Conservation (phyloP, 2,797 vertebrate species). For the Anabacerthia variegaticeps region DNA sequence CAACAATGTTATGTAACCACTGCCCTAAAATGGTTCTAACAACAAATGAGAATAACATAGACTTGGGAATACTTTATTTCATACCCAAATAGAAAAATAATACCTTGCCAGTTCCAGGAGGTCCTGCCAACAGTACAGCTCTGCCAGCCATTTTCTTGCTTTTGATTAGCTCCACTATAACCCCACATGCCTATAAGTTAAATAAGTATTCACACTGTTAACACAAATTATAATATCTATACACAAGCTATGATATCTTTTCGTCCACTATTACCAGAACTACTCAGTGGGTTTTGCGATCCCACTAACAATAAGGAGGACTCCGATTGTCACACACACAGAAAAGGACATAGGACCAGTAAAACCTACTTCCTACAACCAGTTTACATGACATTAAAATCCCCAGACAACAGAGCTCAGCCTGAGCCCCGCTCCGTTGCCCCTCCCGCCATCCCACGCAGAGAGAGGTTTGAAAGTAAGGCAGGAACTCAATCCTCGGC, state of each 20-base stretch:
- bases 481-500: neutral
- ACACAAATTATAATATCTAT: neutral
- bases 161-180: slow-evolving; percentile 96
- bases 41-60: neutral
- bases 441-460: neutral
- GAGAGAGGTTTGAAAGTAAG: neutral
- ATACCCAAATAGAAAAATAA: neutral
- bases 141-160: slow-evolving; percentile 98
- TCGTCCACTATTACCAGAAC: neutral
- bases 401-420: neutral
- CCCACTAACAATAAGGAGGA: neutral
- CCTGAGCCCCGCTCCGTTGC: neutral
- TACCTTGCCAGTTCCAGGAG: slow-evolving; percentile 98
- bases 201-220: neutral
- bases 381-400: neutral
- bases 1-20: neutral
- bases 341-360: neutral
- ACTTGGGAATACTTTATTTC: neutral
- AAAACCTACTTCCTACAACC: neutral
- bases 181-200: slow-evolving; percentile 88
- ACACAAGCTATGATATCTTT: neutral
- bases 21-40: neutral
- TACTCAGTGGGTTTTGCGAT: rapidly evolving
- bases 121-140: slow-evolving; percentile 93
- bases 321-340: neutral